Conservation (phyloP, 2,888 invertebrate species). For the Ametastegia equiseti region DNA sequence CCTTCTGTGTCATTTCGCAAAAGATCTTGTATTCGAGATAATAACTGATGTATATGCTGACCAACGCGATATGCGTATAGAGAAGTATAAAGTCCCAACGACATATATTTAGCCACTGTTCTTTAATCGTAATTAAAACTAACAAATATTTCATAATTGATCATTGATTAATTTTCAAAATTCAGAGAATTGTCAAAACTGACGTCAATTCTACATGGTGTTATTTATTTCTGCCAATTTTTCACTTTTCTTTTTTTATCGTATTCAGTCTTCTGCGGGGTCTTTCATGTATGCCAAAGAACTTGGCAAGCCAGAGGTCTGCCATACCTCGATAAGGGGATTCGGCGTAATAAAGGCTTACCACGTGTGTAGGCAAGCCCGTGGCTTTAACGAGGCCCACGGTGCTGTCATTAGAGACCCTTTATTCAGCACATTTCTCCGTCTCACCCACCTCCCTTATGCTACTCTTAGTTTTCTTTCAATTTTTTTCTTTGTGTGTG, state of each 20-base stretch:
- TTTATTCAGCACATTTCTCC: constrained; percentile 18
- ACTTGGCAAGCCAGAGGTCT: not conserved
- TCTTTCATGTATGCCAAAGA: no score
- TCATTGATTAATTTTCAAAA: no score
- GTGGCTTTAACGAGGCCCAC: constrained; percentile 39
- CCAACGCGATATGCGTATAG: no score
- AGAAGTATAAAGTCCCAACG: no score
- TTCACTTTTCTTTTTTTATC: not conserved
- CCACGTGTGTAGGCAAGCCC: constrained; percentile 35
- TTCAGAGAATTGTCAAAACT: no score
- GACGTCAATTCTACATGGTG: no score
- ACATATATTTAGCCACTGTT: no score
- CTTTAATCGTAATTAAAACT: no score
- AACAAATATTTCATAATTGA: no score
- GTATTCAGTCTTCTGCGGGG: not conserved
- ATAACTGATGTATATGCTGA: no score
- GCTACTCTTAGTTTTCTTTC: not conserved
- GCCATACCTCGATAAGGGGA: constrained; percentile 44
- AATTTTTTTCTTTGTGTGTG: no score
- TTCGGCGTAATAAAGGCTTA: constrained; percentile 40
- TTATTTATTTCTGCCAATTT: no score
- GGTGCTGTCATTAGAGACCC: constrained; percentile 41
- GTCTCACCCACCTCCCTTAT: not conserved
- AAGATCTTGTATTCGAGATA: not conserved
- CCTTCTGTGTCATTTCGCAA: not conserved